These are phyloP conservation scores for Poeciliopsis presidionis DNA, from an alignment of 2,797 vertebrate species.

Conservation along the genomic window DNA sequence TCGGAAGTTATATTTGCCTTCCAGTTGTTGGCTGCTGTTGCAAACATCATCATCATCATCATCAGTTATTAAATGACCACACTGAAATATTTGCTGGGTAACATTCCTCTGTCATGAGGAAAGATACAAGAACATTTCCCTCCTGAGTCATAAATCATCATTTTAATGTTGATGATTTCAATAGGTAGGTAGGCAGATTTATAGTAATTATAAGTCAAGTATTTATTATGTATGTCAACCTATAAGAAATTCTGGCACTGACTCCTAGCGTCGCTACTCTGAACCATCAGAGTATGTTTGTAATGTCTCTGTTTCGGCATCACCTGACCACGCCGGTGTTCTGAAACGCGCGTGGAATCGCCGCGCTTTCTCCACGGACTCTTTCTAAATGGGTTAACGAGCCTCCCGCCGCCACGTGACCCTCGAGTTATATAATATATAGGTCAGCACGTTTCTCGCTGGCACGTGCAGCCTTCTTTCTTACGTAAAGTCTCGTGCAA, in stretches of 20 bases:
- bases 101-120: neutral
- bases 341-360: neutral
- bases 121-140: neutral
- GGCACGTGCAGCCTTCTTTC: conserved; percentile 68
- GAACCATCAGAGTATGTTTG: neutral
- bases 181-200: neutral
- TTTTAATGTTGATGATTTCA: no score
- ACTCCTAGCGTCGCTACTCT: neutral
- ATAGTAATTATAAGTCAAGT: neutral
- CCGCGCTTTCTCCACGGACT: conserved; percentile 43
- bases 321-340: conserved; percentile 1
- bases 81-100: neutral
- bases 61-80: neutral
- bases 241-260: neutral
- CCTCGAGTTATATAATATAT: conserved; percentile 72
- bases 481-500: conserved; percentile 78
- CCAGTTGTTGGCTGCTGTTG: neutral
- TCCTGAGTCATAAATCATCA: neutral
- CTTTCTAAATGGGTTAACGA: conserved; percentile 61
- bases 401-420: conserved; percentile 58
- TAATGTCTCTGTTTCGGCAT: neutral
- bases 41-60: no score
- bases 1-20: neutral
- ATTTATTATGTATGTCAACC: neutral
- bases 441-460: conserved; percentile 75